phyloP scores from a whole-genome alignment of 2,113 vertebrate genomes.

The Halcyon senegalensis region DNA sequence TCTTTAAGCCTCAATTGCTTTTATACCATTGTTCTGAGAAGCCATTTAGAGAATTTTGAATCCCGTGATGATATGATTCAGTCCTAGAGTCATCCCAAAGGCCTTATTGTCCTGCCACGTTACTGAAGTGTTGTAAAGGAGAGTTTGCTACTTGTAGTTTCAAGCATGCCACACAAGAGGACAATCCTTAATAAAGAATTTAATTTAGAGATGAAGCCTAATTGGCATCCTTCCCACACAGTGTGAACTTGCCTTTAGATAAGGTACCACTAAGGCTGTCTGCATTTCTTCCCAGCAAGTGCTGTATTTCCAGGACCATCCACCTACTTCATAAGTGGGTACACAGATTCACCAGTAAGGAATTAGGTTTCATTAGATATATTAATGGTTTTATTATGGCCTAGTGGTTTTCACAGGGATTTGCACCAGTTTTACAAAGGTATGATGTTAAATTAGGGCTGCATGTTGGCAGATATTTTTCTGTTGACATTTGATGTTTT shows the following conservation, averaged over 20 bases:
- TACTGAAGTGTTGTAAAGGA: not conserved
- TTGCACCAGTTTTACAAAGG: not conserved
- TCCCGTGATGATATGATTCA: conserved; percentile 10
- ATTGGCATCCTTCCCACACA: not conserved
- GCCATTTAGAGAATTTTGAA: conserved; percentile 26
- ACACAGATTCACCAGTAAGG: not conserved
- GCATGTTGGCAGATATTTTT: not conserved
- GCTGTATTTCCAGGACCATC: not conserved
- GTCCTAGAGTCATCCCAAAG: conserved; percentile 16
- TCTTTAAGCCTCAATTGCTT: conserved; percentile 37
- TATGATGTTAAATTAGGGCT: not conserved
- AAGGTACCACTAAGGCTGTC: not conserved
- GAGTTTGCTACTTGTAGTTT: not conserved
- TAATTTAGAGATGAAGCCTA: not conserved
- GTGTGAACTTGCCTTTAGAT: not conserved
- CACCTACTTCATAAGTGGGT: not conserved
- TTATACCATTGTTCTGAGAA: conserved; percentile 54
- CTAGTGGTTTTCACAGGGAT: not conserved
- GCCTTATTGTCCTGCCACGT: not conserved
- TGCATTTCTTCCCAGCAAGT: not conserved
- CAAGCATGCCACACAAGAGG: not conserved
- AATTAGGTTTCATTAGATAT: not conserved
- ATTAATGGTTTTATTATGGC: not conserved
- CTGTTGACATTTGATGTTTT: not conserved
- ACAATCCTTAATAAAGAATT: not conserved